Conservation (phyloP, 2,797 vertebrate genomes). For the Morelia viridis region DNA sequence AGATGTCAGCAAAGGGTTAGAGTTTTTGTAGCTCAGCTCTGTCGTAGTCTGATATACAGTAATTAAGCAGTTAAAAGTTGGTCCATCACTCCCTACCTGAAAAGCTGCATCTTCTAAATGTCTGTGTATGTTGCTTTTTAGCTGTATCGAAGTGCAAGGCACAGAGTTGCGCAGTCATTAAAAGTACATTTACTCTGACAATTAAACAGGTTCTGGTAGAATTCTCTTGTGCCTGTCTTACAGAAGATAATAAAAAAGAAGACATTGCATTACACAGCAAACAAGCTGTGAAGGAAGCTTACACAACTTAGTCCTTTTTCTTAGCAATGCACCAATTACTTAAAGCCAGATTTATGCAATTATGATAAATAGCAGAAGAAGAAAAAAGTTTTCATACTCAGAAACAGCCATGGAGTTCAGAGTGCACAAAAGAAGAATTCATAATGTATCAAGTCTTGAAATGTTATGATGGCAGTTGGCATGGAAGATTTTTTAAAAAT, state of each 20-base stretch:
- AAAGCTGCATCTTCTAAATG: neutral
- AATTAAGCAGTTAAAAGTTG: neutral
- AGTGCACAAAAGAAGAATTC: neutral
- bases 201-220: neutral
- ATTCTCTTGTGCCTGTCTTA: neutral
- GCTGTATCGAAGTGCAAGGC: neutral
- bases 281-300: neutral
- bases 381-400: neutral
- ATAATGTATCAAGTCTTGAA: neutral
- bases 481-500: neutral
- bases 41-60: neutral
- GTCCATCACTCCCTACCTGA: neutral
- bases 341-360: neutral
- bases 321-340: neutral
- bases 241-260: neutral
- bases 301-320: neutral
- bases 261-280: neutral
- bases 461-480: neutral
- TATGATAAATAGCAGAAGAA: neutral
- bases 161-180: neutral
- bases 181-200: neutral
- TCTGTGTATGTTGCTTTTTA: neutral
- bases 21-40: neutral
- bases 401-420: neutral
- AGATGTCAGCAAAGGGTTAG: neutral